Base-by-base conservation (phyloP, 1,140 invertebrate species). In the Drosophila setifemur region DNA sequence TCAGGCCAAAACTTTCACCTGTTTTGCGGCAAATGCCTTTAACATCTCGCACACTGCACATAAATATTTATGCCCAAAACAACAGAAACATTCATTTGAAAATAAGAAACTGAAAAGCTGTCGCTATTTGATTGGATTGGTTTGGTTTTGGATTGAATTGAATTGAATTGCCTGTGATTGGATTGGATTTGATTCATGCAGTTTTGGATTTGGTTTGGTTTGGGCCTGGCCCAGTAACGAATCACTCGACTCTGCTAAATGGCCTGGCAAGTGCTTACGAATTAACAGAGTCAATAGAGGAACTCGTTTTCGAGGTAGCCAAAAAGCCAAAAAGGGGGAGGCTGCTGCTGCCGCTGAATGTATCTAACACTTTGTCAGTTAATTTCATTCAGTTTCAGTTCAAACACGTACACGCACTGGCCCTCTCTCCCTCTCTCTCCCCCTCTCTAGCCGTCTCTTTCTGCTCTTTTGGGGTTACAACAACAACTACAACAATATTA, bases 31-130 rank as follows among this genome's bases (percentile, higher is more conserved):
- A 61, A 58, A 55, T 14, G 55, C 14, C 31, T 33, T 33, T 9
- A 37, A 37, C 12, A n/a, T n/a, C n/a, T n/a, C n/a, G n/a, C n/a
- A 16, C 33, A 37, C 16, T 23, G 16, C 16, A 61, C 66, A 72
- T 72, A 72, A 72, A 72, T 72, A 72, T 72, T 72, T 72, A 72
- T 72, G 69, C 42, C 35, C 68, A 72, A 72, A 71, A 69, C 39
- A 43, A 45, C 45, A 52, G 61, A 64, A 63, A 64, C 21, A 23
- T 21, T 40, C 31, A 39, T 42, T 26, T 50, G 37, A 49, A 50
- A 50, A 64, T 49, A 49, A 35, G 25, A 53, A 25, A 40, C 21
- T 14, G 43, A 19, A 43, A 70, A 42, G 52, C 35, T 60, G 58
- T 63, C 57, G 40, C 54, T 2, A 45, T 58, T 61, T 40, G 33